These are phyloP conservation scores for Agrochola lychnidis DNA, from an alignment of 2,888 invertebrate genomes.

Conservation along the genomic window DNA sequence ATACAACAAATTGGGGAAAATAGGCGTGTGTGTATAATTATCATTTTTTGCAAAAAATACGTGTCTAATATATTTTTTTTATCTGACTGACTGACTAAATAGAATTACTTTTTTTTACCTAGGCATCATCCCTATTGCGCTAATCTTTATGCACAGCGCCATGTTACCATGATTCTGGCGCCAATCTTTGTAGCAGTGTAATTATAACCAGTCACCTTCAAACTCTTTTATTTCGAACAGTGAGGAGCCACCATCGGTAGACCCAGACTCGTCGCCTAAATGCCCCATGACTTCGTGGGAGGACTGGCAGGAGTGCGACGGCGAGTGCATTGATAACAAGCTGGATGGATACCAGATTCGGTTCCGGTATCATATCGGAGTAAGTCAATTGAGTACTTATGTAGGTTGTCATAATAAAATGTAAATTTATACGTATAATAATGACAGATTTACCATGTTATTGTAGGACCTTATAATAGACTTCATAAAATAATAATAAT, in stretches of 20 bases:
- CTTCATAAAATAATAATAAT: too few species aligned
- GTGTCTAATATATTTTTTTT: too few species aligned
- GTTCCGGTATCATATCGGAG: conserved; percentile 76
- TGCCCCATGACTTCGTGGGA: conserved; percentile 84
- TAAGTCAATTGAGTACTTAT: conserved; percentile 56
- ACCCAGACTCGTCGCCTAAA: conserved; percentile 73
- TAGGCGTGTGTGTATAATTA: too few species aligned
- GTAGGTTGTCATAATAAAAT: not conserved
- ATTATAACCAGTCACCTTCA: not conserved
- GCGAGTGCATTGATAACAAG: conserved; percentile 75
- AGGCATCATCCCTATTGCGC: too few species aligned
- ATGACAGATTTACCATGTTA: too few species aligned
- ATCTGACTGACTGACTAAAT: too few species aligned
- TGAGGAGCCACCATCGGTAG: conserved; percentile 72
- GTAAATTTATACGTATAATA: too few species aligned
- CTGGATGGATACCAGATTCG: conserved; percentile 77
- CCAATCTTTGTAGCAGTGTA: not conserved
- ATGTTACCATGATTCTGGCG: not conserved
- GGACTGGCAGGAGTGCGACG: conserved; percentile 82
- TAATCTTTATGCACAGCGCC: too few species aligned
- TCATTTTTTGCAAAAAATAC: too few species aligned
- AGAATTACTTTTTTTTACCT: too few species aligned
- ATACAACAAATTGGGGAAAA: too few species aligned
- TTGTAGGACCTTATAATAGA: too few species aligned
- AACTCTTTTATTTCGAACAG: conserved; percentile 57